Percentiles rank a stretch among this genome's conserved stretches.
These are phyloP conservation scores for Chalcis sispes DNA, from an alignment of 2,888 invertebrate genomes.

Conservation along the genomic window DNA sequence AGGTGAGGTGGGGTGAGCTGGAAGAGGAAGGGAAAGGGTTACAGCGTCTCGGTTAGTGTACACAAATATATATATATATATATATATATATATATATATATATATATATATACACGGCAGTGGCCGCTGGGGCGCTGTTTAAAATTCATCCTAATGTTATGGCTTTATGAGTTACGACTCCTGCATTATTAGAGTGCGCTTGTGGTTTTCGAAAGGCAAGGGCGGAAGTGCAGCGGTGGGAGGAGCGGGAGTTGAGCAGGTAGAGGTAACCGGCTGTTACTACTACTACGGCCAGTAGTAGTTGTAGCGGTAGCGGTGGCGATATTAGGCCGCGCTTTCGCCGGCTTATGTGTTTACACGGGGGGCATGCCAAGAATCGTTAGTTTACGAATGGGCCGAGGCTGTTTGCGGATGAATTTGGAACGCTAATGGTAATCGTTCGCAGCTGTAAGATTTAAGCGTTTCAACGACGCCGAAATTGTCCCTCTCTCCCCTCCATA, in stretches of 20 bases:
- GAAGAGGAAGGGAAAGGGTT: neutral
- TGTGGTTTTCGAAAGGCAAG: neutral
- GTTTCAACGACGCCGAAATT: neutral
- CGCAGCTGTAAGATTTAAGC: conserved; percentile 27
- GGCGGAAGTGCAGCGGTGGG: too few species aligned
- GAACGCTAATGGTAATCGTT: conserved; percentile 46
- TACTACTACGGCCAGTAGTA: neutral
- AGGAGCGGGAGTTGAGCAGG: neutral
- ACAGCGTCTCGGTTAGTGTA: neutral
- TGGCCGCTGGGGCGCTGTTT: conserved; percentile 8
- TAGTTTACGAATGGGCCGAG: conserved; percentile 36
- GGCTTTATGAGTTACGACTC: conserved; percentile 44
- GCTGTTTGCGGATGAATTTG: conserved; percentile 39
- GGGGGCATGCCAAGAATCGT: conserved; percentile 32
- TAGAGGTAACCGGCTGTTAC: too few species aligned
- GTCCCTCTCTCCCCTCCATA: too few species aligned
- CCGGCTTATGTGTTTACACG: conserved; percentile 22
- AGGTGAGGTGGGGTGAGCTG: neutral
- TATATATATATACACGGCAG: too few species aligned
- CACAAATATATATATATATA: too few species aligned
- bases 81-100: too few species aligned
- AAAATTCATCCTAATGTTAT: conserved; percentile 54
- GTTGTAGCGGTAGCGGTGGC: neutral
- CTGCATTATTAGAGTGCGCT: conserved; percentile 36
- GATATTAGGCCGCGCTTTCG: neutral